Evolutionary conservation across 2,888 invertebrate species (phyloP).

Genomic region (Plemyria rubiginata): DNA sequence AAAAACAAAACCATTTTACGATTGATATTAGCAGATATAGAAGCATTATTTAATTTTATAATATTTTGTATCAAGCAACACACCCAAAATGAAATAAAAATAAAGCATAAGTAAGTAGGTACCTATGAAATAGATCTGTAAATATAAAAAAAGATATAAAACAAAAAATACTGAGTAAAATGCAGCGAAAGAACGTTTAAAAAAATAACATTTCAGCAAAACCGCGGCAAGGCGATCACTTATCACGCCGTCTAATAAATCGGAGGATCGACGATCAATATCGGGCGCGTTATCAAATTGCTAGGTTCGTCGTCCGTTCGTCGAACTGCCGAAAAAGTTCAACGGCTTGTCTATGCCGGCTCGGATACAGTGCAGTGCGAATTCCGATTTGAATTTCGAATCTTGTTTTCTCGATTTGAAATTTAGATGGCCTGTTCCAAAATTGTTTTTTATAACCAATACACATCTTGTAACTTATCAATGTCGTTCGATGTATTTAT

Average conservation of each 20-base stretch:
- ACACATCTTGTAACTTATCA: too few species aligned
- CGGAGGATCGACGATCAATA: slow-evolving; percentile 48
- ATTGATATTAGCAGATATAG: too few species aligned
- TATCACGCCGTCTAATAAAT: slow-evolving; percentile 47
- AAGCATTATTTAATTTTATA: too few species aligned
- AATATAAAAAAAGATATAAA: too few species aligned
- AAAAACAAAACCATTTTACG: too few species aligned
- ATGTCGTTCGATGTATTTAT: not conserved
- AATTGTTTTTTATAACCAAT: slow-evolving; percentile 6
- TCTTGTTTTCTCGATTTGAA: slow-evolving; percentile 27
- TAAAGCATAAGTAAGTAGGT: not conserved
- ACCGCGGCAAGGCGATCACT: slow-evolving; percentile 29
- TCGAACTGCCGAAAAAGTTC: slow-evolving; percentile 57
- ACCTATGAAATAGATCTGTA: too few species aligned
- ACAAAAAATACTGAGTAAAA: not conserved
- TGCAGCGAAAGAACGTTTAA: too few species aligned
- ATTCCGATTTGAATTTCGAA: slow-evolving; percentile 37
- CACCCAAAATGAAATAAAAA: not conserved
- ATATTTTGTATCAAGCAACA: not conserved
- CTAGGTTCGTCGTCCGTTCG: slow-evolving; percentile 56
- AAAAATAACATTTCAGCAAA: slow-evolving; percentile 2
- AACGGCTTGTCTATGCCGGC: slow-evolving; percentile 43
- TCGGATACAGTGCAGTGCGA: slow-evolving; percentile 33
- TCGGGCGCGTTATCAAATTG: slow-evolving; percentile 46
- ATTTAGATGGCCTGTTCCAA: slow-evolving; percentile 22